A percentile compares a stretch with the other conserved stretches of the same genome.
Conservation (phyloP, 1,140 invertebrate genomes). For the Ceratosolen fusciceps region DNA sequence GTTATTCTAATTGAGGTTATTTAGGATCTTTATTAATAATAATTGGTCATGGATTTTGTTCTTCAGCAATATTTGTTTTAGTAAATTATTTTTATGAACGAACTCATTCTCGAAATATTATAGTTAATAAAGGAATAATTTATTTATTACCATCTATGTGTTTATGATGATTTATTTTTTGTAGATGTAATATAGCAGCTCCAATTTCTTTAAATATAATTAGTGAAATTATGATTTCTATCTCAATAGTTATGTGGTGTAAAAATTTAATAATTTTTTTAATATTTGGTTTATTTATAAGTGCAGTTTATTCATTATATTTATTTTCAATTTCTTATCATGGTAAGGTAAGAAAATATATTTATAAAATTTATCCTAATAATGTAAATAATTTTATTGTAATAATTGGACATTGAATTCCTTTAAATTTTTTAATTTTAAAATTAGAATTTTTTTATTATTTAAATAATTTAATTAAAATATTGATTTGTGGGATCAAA, state of each 20-base stretch:
- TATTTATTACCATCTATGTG: background rate
- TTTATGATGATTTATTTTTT: conserved; percentile 22
- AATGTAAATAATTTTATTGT: background rate
- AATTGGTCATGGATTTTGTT: background rate
- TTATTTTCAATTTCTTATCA: background rate
- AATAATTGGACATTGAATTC: background rate
- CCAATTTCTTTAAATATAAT: conserved; percentile 5
- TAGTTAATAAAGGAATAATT: conserved; percentile 14
- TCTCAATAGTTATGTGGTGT: background rate
- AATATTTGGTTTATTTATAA: background rate
- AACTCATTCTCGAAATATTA: background rate
- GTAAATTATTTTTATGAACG: conserved; percentile 20
- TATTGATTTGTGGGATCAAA: conserved; percentile 7
- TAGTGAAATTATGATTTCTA: background rate
- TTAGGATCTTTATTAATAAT: background rate
- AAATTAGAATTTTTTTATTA: background rate
- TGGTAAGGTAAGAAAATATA: background rate
- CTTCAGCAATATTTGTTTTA: background rate
- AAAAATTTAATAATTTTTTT: background rate
- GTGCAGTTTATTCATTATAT: background rate
- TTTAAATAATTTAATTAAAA: conserved; percentile 13
- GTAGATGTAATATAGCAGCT: background rate
- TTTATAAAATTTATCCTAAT: background rate
- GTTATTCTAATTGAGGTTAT: background rate
- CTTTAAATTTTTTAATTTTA: conserved; percentile 16